Base-by-base conservation (phyloP, 1,140 invertebrate genomes). In the Brachionus asplanchnoidis region DNA sequence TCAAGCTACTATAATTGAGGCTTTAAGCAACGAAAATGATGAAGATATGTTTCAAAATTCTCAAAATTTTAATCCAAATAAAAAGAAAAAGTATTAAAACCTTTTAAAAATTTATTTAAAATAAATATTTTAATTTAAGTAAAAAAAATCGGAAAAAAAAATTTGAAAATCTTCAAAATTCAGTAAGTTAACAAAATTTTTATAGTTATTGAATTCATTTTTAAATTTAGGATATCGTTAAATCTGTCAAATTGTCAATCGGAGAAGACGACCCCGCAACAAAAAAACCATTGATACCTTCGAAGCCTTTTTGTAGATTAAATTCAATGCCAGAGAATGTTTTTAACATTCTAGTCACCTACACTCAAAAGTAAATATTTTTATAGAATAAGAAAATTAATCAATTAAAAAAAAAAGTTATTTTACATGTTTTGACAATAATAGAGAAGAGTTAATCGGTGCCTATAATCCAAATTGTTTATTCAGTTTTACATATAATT, bases 401-500 rank as follows among this genome's bases (percentile, higher is more conserved):
- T 23, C 14, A 26, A 26, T 46, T 23, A 26, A 46, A 65, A 44
- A 5, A 28, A 65, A 23, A n/a, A 82, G 79, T 40, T 82, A 82
- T 68, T 82, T 82, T 36, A 82, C 79, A 44, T 60, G 36, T 20
- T 82, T 36, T 28, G 79, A 82, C 53, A 65, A 23, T 20, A 82
- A 32, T 36, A 26, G 79, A 46, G 79, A 82, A 3, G 26, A 17
- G 0, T 28, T 82, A 23, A 20, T 82, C 23, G 53, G 53, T 23
- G 79, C 65, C 11, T 82, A 82, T 42, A 60, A 82, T 36, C 53
- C 79, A 11, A 60, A 68, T 4, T 40, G 53, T 40, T 44, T 68
- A 11, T 65, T 82, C 23, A 65, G 50, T 11, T 26, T 82, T 9
- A 56, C 79, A 12, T 20, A 65, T 12, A 82, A 60, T 68, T 23